Conservation (phyloP, 2,113 vertebrate species). For the Epinephelus lanceolatus region DNA sequence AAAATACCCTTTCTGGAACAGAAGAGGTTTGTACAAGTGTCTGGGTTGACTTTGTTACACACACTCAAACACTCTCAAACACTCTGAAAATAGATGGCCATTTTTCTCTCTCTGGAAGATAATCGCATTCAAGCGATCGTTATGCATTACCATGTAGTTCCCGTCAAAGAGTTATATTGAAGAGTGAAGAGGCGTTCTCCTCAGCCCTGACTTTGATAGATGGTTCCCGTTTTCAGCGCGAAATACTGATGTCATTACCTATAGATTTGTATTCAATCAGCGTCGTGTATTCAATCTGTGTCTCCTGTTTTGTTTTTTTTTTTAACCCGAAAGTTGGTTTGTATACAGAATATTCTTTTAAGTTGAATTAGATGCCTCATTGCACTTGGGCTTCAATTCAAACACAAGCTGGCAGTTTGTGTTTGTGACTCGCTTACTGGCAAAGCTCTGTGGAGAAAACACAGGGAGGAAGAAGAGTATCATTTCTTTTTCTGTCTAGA, state of each 20-base stretch:
- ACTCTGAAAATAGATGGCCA: conserved; percentile 63
- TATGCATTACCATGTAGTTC: conserved; percentile 72
- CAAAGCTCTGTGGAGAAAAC: conserved; percentile 3
- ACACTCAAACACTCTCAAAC: conserved; percentile 58
- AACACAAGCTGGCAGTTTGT: conserved; percentile 54
- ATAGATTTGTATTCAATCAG: conserved; percentile 70
- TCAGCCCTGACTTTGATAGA: conserved; percentile 75
- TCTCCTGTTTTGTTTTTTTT: conserved; percentile 3
- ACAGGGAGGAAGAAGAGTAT: conserved; percentile 39
- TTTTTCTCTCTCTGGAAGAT: conserved; percentile 46
- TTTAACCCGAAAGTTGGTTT: conserved; percentile 44
- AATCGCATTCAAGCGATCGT: conserved; percentile 67
- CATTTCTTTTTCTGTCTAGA: conserved; percentile 50
- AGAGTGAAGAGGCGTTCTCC: conserved; percentile 70
- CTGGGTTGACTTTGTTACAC: conserved; percentile 61
- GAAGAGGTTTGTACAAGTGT: conserved; percentile 52
- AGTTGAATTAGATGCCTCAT: conserved; percentile 57
- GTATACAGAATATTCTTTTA: conserved; percentile 57
- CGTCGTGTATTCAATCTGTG: conserved; percentile 54
- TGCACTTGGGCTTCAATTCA: conserved; percentile 42
- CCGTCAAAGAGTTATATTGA: conserved; percentile 67
- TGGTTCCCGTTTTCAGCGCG: conserved; percentile 52
- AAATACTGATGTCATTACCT: conserved; percentile 73
- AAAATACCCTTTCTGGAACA: conserved; percentile 41
- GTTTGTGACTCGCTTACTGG: conserved; percentile 14